phyloP scores from a whole-genome alignment of 2,113 vertebrate genomes.

The Centropus unirufus region DNA sequence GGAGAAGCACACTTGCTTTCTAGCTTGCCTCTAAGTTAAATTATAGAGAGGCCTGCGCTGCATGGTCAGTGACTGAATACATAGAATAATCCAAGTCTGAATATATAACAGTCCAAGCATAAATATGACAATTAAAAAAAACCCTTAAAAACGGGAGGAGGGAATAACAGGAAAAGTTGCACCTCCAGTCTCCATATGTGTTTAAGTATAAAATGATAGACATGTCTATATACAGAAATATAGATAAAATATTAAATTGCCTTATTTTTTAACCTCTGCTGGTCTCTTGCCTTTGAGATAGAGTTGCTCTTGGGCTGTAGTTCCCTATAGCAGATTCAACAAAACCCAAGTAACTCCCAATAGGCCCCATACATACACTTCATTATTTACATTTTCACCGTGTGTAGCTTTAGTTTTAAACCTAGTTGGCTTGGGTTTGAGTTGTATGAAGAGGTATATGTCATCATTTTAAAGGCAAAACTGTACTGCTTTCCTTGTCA shows the following conservation, averaged over 20 bases:
- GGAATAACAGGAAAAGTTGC: neutral
- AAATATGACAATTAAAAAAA: neutral
- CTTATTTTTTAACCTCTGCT: neutral
- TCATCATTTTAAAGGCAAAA: neutral
- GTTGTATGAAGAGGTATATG: neutral
- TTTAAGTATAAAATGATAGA: neutral
- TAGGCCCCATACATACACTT: rapidly evolving
- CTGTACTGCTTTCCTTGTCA: neutral
- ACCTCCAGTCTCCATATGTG: neutral
- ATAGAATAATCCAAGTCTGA: neutral
- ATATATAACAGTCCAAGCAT: neutral
- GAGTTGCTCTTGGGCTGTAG: neutral
- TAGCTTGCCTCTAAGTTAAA: neutral
- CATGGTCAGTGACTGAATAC: neutral
- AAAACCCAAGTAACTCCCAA: neutral
- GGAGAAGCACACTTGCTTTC: neutral
- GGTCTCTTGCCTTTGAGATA: neutral
- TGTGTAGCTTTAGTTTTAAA: neutral
- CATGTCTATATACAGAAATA: neutral
- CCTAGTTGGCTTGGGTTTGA: neutral
- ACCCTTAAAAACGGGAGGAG: neutral
- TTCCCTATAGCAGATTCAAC: neutral
- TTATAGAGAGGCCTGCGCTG: neutral
- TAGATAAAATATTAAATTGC: neutral
- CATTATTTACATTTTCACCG: neutral